phyloP scores from a whole-genome alignment of 2,888 invertebrate genomes.

The Archips crataeganus region DNA sequence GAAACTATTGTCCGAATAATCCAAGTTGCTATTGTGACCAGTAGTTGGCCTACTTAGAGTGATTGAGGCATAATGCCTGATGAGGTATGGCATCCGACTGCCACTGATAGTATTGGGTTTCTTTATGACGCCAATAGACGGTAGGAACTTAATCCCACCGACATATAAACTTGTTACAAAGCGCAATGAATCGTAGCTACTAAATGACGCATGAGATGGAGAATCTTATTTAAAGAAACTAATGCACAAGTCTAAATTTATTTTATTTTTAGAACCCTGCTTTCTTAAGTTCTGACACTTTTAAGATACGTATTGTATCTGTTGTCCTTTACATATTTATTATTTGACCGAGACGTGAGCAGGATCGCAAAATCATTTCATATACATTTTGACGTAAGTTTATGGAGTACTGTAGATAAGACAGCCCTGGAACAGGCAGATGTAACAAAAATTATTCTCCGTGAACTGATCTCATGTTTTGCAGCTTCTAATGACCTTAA shows the following conservation, averaged over 20 bases:
- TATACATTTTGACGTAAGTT: too few species aligned
- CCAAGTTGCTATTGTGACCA: conserved; percentile 24
- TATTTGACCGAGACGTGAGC: too few species aligned
- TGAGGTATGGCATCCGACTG: conserved; percentile 31
- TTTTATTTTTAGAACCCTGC: not conserved
- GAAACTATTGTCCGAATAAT: conserved; percentile 25
- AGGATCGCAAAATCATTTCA: too few species aligned
- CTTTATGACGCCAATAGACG: conserved; percentile 25
- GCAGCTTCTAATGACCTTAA: conserved; percentile 17
- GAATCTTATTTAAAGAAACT: not conserved
- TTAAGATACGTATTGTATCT: not conserved
- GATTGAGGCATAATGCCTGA: conserved; percentile 35
- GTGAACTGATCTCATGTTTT: conserved; percentile 5
- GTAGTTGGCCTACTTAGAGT: conserved; percentile 33
- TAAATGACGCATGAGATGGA: conserved; percentile 17
- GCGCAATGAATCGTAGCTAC: conserved; percentile 16
- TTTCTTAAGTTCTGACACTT: not conserved
- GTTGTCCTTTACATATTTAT: too few species aligned
- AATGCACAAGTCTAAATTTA: not conserved
- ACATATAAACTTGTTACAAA: conserved; percentile 28
- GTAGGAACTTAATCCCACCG: conserved; percentile 26
- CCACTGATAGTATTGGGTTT: conserved; percentile 24
- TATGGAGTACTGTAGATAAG: too few species aligned
- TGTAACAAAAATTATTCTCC: not conserved
- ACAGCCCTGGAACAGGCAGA: too few species aligned